Conservation (phyloP, 2,113 vertebrate genomes). For the Oophaga pumilio region DNA sequence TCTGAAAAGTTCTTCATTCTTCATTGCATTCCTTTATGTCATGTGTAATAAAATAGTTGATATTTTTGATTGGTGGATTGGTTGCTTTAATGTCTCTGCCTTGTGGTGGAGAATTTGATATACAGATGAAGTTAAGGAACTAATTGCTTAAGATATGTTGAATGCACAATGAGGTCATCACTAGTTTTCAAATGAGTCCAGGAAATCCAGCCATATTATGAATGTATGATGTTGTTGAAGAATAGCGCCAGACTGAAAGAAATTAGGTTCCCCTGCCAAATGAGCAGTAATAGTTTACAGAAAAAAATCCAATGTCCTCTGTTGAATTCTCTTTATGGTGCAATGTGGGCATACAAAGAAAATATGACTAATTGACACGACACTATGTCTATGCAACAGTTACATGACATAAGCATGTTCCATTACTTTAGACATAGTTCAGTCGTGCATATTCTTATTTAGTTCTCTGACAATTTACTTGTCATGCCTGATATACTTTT, state of each 20-base stretch:
- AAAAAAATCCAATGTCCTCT: constrained; percentile 11
- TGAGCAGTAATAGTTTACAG: constrained; percentile 37
- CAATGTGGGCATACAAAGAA: not conserved
- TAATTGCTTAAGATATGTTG: constrained; percentile 1
- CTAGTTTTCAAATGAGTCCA: constrained; percentile 34
- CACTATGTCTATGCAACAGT: not conserved
- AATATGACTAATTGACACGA: not conserved
- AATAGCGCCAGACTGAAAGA: constrained; percentile 43
- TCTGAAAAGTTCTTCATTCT: not conserved
- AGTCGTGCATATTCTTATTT: not conserved
- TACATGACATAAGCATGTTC: not conserved
- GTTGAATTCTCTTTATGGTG: constrained; percentile 16
- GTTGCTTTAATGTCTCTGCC: not conserved
- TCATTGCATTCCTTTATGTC: not conserved
- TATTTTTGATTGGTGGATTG: not conserved
- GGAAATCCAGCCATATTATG: constrained; percentile 35
- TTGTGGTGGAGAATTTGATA: not conserved
- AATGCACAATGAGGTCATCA: constrained; percentile 17
- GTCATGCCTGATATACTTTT: not conserved
- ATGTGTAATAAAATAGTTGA: not conserved
- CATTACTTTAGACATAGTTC: not conserved
- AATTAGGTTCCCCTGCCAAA: constrained; percentile 32
- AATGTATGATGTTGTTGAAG: constrained; percentile 35
- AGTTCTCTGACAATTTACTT: not conserved
- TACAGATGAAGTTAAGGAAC: not conserved